These are phyloP conservation scores for Macrotus californicus DNA, from an alignment of 2,113 vertebrate genomes.

Conservation along the genomic window DNA sequence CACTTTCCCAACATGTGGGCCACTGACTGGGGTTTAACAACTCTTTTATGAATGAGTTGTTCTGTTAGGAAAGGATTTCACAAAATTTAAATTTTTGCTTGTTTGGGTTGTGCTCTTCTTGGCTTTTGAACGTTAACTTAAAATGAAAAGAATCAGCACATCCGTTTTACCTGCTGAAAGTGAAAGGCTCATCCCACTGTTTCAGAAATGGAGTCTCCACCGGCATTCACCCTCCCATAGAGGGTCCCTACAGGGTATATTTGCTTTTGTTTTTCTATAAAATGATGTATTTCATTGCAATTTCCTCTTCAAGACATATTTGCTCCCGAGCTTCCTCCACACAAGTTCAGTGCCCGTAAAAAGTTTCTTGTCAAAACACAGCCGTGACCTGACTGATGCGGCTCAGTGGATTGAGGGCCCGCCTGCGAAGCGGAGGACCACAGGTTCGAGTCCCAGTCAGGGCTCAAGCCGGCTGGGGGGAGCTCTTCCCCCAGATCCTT, in stretches of 20 bases:
- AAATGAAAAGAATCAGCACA: not conserved
- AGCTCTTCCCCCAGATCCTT: conserved; percentile 92
- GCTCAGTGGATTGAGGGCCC: too few relatives aligned
- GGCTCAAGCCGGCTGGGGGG: conserved; percentile 28
- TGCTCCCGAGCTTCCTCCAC: not conserved
- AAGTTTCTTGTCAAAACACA: not conserved
- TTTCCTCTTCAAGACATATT: not conserved
- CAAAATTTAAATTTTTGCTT: not conserved
- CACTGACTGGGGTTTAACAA: not conserved
- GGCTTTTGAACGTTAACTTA: not conserved
- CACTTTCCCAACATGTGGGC: not conserved
- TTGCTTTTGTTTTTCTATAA: not conserved
- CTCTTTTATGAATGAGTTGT: not conserved
- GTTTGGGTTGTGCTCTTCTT: not conserved
- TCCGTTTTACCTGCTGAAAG: not conserved
- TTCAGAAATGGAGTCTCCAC: not conserved
- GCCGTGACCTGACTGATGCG: not conserved
- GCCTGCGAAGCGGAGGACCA: too few relatives aligned
- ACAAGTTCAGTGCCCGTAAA: not conserved
- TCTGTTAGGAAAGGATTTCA: not conserved
- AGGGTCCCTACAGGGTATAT: not conserved
- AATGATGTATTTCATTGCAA: not conserved
- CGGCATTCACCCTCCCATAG: not conserved
- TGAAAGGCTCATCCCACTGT: not conserved
- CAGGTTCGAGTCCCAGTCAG: too few relatives aligned